These are phyloP conservation scores for Acleris literana DNA, from an alignment of 2,888 invertebrate genomes.

Conservation along the genomic window DNA sequence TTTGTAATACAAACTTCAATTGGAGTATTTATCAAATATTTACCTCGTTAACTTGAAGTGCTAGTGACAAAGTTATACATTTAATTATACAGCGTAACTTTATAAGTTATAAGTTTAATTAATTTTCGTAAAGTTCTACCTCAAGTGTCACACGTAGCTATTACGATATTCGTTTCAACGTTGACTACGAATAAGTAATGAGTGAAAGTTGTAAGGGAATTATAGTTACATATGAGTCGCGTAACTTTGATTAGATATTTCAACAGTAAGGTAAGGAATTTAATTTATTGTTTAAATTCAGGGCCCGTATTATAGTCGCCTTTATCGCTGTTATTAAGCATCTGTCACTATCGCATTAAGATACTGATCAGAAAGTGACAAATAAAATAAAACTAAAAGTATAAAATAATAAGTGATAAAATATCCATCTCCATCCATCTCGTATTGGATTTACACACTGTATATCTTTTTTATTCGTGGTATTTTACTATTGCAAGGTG, in stretches of 20 bases:
- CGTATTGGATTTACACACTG: no score
- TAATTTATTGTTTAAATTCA: no score
- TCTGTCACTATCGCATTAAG: no score
- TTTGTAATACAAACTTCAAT: slow-evolving; percentile 13
- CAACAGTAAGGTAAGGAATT: background rate
- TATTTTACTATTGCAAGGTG: no score
- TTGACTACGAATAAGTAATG: slow-evolving; percentile 14
- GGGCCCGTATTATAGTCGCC: no score
- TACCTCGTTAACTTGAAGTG: slow-evolving; percentile 38
- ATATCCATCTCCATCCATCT: no score
- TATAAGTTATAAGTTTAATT: slow-evolving; percentile 58
- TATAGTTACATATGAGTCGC: slow-evolving; percentile 9
- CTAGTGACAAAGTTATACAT: slow-evolving; percentile 45
- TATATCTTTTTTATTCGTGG: no score
- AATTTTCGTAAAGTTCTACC: slow-evolving; percentile 52
- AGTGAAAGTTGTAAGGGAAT: slow-evolving; percentile 25
- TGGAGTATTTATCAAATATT: slow-evolving; percentile 38
- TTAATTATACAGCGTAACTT: slow-evolving; percentile 50
- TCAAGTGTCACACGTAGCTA: slow-evolving; percentile 37
- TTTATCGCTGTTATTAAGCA: no score
- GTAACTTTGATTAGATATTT: slow-evolving; percentile 14
- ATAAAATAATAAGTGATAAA: no score
- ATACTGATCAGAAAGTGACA: no score
- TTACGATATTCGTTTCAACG: slow-evolving; percentile 28
- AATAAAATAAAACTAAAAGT: no score